These are phyloP conservation scores for Phalloptychus januarius DNA, from an alignment of 2,797 vertebrate genomes.

Conservation along the genomic window DNA sequence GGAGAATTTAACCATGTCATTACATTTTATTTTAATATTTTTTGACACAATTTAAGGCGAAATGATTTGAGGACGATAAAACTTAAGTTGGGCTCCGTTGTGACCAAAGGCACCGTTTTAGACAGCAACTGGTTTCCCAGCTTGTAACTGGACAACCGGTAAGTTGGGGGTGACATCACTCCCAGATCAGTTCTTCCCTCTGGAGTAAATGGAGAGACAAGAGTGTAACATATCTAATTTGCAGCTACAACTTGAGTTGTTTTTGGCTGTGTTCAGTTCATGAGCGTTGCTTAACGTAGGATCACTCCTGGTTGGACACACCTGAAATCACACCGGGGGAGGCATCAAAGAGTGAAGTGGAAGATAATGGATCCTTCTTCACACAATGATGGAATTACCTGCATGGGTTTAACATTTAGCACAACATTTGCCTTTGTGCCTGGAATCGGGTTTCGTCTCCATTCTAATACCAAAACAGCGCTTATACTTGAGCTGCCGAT, in stretches of 20 bases:
- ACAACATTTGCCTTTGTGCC: conserved; percentile 6
- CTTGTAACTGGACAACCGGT: not conserved
- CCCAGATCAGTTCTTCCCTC: conserved; percentile 1
- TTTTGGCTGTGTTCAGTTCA: not conserved
- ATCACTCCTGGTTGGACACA: not conserved
- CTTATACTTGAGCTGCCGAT: not conserved
- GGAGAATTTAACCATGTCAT: not conserved
- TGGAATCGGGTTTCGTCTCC: not conserved
- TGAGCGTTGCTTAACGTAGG: not conserved
- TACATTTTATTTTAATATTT: not conserved
- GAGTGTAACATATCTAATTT: not conserved
- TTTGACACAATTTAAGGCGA: not conserved
- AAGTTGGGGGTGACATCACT: not conserved
- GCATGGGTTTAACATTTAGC: not conserved
- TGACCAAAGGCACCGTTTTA: not conserved
- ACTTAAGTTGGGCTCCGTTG: not conserved
- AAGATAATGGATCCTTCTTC: not conserved
- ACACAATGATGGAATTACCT: not conserved
- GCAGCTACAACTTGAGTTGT: not conserved
- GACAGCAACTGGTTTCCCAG: not conserved
- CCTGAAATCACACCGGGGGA: not conserved
- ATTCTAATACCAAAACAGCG: not conserved
- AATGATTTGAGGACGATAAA: too few species aligned
- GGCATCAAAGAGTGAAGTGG: conserved; percentile 1
- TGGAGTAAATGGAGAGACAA: not conserved